Percentiles rank a stretch among this genome's conserved stretches.
Evolutionary conservation across 2,888 invertebrate species (phyloP).

Genomic region (Dascillus cervinus): DNA sequence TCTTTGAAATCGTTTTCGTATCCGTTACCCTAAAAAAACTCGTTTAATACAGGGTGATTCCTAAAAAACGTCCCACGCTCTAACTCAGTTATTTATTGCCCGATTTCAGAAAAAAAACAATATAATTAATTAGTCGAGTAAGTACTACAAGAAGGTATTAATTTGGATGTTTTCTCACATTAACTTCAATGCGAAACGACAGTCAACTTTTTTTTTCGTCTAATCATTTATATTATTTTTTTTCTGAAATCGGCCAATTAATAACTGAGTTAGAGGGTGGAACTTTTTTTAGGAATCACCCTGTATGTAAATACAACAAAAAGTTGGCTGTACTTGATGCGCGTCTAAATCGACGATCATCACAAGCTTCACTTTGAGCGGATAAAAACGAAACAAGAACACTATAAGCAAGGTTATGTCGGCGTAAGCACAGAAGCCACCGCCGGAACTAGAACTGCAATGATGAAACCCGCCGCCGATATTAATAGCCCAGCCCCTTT

Average conservation of each 20-base stretch:
- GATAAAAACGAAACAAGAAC: conserved; percentile 53
- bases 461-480: conserved; percentile 91
- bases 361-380: conserved; percentile 52
- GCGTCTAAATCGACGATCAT: conserved; percentile 91
- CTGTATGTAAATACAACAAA: background rate
- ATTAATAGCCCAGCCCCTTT: conserved; percentile 83
- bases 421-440: conserved; percentile 86
- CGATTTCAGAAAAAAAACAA: too few species aligned
- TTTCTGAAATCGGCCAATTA: too few species aligned
- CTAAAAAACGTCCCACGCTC: conserved; percentile 2
- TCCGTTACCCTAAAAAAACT: conserved; percentile 66
- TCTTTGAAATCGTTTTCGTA: conserved; percentile 74
- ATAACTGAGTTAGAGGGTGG: too few species aligned
- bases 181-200: too few species aligned
- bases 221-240: too few species aligned
- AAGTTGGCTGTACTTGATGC: conserved; percentile 60
- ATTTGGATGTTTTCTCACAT: too few species aligned
- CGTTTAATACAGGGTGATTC: conserved; percentile 2
- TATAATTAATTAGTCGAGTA: too few species aligned
- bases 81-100: background rate
- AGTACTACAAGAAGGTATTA: too few species aligned
- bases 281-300: too few species aligned
- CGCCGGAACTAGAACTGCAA: conserved; percentile 66
- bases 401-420: conserved; percentile 75
- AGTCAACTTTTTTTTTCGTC: background rate